Evolutionary conservation across 2,113 vertebrate genomes (phyloP).

Genomic region (Phaethon lepturus): DNA sequence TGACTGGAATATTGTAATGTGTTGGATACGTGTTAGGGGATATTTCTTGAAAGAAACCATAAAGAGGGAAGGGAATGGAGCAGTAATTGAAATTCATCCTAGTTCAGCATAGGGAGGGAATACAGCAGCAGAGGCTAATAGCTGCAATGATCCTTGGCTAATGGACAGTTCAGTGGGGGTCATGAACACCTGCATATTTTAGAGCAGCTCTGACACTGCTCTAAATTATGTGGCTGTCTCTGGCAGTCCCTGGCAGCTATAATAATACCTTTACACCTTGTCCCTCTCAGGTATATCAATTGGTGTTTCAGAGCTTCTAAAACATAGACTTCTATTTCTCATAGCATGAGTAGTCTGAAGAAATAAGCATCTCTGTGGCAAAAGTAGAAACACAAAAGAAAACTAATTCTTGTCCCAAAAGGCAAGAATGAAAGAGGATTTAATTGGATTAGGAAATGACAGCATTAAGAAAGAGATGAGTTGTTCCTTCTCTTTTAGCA

Average conservation of each 20-base stretch:
- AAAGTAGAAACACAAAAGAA: neutral
- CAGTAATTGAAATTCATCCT: conserved; percentile 68
- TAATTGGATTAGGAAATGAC: neutral
- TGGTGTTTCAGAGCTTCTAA: neutral
- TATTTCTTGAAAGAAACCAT: conserved; percentile 17
- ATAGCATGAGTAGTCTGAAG: neutral
- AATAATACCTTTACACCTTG: conserved; percentile 23
- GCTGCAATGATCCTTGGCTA: conserved; percentile 66
- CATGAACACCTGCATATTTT: conserved; percentile 62
- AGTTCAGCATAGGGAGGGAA: conserved; percentile 32
- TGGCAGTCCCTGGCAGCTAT: neutral
- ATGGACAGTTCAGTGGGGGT: conserved; percentile 45
- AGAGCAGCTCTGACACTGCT: conserved; percentile 18
- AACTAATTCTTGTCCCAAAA: neutral
- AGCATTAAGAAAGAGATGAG: neutral
- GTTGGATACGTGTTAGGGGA: neutral
- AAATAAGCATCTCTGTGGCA: neutral
- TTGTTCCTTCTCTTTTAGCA: neutral
- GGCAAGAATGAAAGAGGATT: neutral
- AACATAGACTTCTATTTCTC: neutral
- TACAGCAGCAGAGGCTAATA: conserved; percentile 56
- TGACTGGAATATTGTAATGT: conserved; percentile 50
- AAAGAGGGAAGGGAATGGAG: neutral
- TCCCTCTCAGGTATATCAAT: neutral
- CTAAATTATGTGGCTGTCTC: conserved; percentile 18